Base-by-base conservation (phyloP, 2,113 vertebrate genomes). In the Chascanopsetta lugubris region DNA sequence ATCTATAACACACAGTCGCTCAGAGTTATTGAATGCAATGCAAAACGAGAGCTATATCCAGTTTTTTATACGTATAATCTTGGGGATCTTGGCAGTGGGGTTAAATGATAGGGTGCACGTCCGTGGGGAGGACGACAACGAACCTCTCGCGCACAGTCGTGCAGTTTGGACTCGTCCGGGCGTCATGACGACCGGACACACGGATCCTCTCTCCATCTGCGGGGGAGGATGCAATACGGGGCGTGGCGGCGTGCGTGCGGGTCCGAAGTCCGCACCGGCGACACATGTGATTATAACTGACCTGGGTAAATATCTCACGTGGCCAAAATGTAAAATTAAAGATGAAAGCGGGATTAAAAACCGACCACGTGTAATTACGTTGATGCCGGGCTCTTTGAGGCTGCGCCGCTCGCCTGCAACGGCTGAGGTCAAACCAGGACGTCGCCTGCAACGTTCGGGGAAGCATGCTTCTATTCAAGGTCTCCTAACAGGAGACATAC, bases 241-340 rank as follows among this genome's bases (percentile, higher is more conserved):
- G 32, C 46, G 5, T 17, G 46, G 38, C 21, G 54, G 64, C 10
- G 43, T 45, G 46, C n/a, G n/a, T n/a, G 68, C 26, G 9, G 54
- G 63, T 59, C 59, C 42, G 55, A n/a, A 25, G 57, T 86, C 80
- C 66, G 25, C 45, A 62, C 46, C 42, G 26, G 66, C 4, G 32
- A 48, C 61, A 74, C 77, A 38, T 78, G 73, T 80, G 36, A 85
- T 87, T 79, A 88, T 50, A 24, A 65, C 75, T 60, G 80, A 83
- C 77, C 82, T 70, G 73, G 69, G 78, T 84, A 82, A 89, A 90
- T 81, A 86, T 86, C 81, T 79, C 9, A 76, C 26, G 70, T 49
- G 59, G 50, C 63, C 54, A 79, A 78, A 70, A 24, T 34, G 47
- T n/a, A n/a, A 59, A 68, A 72, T 61, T 59, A 72, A 56, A 56